Evolutionary conservation across 2,113 vertebrate genomes (phyloP), one percentile per base, ranked within the genome.

Genomic region (Centropristis striata): DNA sequence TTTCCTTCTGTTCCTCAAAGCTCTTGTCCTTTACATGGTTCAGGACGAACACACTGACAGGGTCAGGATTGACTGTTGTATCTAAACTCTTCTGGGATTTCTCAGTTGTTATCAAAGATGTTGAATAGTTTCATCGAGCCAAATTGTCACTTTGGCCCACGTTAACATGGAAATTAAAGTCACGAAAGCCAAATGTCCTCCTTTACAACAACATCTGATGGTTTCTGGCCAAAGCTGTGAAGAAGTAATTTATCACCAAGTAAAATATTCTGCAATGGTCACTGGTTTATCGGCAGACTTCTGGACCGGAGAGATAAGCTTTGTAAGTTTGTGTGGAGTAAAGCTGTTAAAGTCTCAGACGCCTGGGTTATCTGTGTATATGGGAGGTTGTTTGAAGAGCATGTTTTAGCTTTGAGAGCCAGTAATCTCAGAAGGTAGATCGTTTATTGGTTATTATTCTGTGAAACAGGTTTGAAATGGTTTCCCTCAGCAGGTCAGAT

Each of bases 121-220:
- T 37, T 50, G 42, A 16, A 41, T n/a, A 6, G n/a, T 37, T 23
- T 14, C 21, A 25, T n/a, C 10, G 4, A 55, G 65, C 54, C 57
- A 68, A 37, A 37, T 51, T 11, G 0, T 64, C 41, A 36, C 27
- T 67, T 60, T 18, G 55, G 32, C 23, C 23, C 37, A 25, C 5
- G 59, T 67, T n/a, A 58, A 39, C 42, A 50, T 32, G 51, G 27
- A 60, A 71, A 42, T 28, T 57, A 23, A 4, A 41, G 18, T 50
- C 42, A 23, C 44, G 53, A 8, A 28, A 81, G 64, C 42, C 27
- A 39, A 36, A 63, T 8, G 5, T 68, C 73, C 80, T 86, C 70
- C 77, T 39, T 50, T 66, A 25, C 49, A 16, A 18, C 49, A 37
- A 18, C 2, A 0, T 70, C 64, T 60, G 15, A 0, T 21, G 21